Percentiles rank a stretch among this genome's conserved stretches.
Evolutionary conservation across 2,888 invertebrate genomes (phyloP).

Genomic region (Lasioglossum marginatum): DNA sequence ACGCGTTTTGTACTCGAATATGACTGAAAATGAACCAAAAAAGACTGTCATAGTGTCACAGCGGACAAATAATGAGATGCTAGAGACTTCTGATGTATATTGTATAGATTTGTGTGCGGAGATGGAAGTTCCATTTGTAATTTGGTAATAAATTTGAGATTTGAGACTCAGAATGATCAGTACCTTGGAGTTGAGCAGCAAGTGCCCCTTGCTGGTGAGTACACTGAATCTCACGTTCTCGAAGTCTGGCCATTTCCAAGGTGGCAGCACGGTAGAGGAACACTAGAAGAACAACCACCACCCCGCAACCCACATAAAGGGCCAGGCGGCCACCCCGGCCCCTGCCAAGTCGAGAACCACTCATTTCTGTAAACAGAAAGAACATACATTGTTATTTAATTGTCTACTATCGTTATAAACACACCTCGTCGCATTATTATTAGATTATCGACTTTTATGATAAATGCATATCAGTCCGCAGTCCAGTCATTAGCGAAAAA

Average conservation of each 20-base stretch:
- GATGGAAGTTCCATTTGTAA: not conserved
- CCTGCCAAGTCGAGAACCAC: constrained; percentile 81
- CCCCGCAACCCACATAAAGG: constrained; percentile 77
- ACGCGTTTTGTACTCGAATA: constrained; percentile 82
- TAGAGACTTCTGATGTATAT: not conserved
- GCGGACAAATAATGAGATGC: not conserved
- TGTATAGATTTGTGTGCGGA: not conserved
- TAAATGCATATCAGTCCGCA: no score
- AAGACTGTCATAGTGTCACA: not conserved
- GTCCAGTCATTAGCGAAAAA: no score
- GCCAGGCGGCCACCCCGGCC: constrained; percentile 82
- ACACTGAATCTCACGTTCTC: constrained; percentile 80
- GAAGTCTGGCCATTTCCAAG: constrained; percentile 81
- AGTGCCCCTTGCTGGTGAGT: constrained; percentile 81
- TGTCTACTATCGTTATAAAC: no score
- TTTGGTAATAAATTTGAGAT: no score
- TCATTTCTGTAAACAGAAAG: constrained; percentile 77
- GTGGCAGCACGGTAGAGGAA: constrained; percentile 80
- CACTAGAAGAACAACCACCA: constrained; percentile 76
- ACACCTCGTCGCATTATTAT: no score
- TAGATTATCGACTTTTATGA: no score
- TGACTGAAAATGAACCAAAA: constrained; percentile 72
- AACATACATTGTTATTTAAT: not conserved
- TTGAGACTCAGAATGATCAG: no score
- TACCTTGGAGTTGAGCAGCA: constrained; percentile 82